phyloP scores from a whole-genome alignment of 2,888 invertebrate genomes.

The Hemaris fuciformis region DNA sequence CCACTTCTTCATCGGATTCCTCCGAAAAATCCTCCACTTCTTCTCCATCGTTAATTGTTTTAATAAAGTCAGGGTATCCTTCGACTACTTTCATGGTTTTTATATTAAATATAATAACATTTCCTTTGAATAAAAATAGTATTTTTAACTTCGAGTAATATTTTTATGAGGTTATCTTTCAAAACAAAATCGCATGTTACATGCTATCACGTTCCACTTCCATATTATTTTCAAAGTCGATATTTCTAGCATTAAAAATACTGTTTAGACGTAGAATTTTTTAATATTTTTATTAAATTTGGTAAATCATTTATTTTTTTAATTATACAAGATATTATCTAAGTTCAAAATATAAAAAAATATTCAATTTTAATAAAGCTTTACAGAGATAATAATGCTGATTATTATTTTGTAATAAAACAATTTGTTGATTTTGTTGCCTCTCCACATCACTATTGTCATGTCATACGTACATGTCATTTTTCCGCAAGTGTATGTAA shows the following conservation, averaged over 20 bases:
- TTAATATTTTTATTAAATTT: too few relatives aligned
- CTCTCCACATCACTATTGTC: conserved; percentile 12
- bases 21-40: conserved; percentile 90
- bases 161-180: conserved; percentile 55
- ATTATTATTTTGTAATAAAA: not conserved
- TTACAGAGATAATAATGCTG: too few relatives aligned
- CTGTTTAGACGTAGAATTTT: not conserved
- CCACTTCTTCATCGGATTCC: conserved; percentile 90
- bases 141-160: conserved; percentile 23
- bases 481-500: conserved; percentile 29
- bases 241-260: not conserved
- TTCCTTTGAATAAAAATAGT: conserved; percentile 21
- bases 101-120: conserved; percentile 23
- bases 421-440: not conserved
- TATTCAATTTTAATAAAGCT: too few relatives aligned
- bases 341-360: too few relatives aligned
- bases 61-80: conserved; percentile 84
- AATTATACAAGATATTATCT: too few relatives aligned
- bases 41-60: conserved; percentile 92
- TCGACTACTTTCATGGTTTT: conserved; percentile 46
- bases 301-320: not conserved
- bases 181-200: conserved; percentile 52
- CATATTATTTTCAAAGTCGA: not conserved
- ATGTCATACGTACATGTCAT: conserved; percentile 18
- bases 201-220: not conserved